A percentile compares a stretch with the other conserved stretches of the same genome.
Evolutionary conservation across 2,113 vertebrate genomes (phyloP).

Genomic region (Pluvialis apricaria): DNA sequence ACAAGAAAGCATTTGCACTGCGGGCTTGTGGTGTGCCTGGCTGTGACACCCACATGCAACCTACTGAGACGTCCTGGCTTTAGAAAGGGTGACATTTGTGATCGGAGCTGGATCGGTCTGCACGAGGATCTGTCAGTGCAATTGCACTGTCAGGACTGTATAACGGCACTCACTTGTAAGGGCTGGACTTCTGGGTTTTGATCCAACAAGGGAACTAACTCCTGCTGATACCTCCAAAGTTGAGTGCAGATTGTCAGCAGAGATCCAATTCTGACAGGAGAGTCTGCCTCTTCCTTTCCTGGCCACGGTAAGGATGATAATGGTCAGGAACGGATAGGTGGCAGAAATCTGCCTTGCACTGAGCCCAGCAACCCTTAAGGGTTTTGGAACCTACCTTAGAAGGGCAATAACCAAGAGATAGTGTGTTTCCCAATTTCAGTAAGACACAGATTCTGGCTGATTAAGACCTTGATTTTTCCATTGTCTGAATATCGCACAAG

Average conservation of each 20-base stretch:
- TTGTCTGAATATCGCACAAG: background rate
- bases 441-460: background rate
- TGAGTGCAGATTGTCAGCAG: background rate
- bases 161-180: background rate
- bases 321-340: background rate
- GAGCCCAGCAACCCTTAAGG: rapidly evolving
- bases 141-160: background rate
- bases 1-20: background rate
- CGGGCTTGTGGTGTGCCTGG: background rate
- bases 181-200: background rate
- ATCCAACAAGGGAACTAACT: background rate
- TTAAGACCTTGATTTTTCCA: background rate
- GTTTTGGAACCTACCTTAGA: background rate
- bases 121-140: background rate
- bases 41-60: background rate
- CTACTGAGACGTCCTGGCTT: background rate
- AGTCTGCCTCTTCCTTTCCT: background rate
- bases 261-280: background rate
- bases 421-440: background rate
- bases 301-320: background rate
- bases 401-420: background rate
- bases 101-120: background rate
- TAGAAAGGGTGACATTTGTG: background rate
- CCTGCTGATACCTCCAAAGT: background rate
- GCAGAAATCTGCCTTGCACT: background rate